Base-by-base conservation (phyloP, 2,888 invertebrate species). In the Geotrupes spiniger region DNA sequence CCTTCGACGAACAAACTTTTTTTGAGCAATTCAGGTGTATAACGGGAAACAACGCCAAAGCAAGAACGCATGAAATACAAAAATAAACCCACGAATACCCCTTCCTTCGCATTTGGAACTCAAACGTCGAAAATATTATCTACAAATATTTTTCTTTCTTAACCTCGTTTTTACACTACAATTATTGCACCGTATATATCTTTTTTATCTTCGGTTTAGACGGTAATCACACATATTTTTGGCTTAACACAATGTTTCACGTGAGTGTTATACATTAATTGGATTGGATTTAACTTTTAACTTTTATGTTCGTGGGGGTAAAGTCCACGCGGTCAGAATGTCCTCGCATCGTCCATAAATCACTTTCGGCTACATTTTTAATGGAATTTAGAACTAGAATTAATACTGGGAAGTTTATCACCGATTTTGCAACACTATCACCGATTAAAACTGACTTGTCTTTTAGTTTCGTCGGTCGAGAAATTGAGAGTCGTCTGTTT, bases 101-200 rank as follows among this genome's bases (percentile, higher is more conserved):
- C n/a, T n/a, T n/a, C n/a, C 3, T 28, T 10, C 36, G 29, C 37
- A 38, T 45, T 36, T 27, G 28, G 17, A 46, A 46, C 27, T 37
- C 21, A 46, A 41, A 27, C 33, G 36, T 31, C 14, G 46, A 44
- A 37, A 45, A 28, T 38, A 42, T 33, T 15, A 17, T 40, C 46
- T 41, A 42, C 47, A 31, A 42, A 36, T 41, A 36, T 28, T 9
- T 25, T 37, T 37, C 12, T 21, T 6, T 15, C 11, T 26, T 27
- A 46, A 16, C 10, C 21, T 26, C 8, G 4, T 31, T 44, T 33
- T 46, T 50, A 59, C 57, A 59, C 59, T 58, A 57, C 55, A 60
- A 52, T 59, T 61, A 61, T 61, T 61, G 61, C 61, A 53, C 57
- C 53, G 55, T 49, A 52, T 54, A 55, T 54, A 41, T 46, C n/a